Base-by-base conservation (phyloP, 1,140 invertebrate genomes). In the Zaprionus taronus region DNA sequence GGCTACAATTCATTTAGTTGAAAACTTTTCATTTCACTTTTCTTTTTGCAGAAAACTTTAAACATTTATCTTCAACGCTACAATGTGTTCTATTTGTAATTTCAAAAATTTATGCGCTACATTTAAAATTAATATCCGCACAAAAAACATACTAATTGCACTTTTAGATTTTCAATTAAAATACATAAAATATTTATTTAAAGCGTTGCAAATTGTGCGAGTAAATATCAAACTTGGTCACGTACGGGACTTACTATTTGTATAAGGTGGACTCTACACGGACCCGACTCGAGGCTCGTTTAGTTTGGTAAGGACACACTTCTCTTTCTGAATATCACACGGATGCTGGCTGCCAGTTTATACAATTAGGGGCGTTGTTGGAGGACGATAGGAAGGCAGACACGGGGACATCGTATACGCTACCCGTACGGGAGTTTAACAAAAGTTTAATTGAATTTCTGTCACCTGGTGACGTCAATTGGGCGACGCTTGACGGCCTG, bases 371-470 rank as follows among this genome's bases (percentile, higher is more conserved):
- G 1, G 31, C 31, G 31, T 9, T 11, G 31, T 34, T 9, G 14
- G 47, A 44, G 62, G 49, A 22, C 7, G 5, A 12, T 9, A 34
- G 9, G 31, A 7, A n/a, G 6, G 36, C 6, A n/a, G 5, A 34
- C 5, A 12, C 28, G 14, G 26, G 41, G 4, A 41, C 22, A 4
- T 15, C 7, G 7, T 20, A 17, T 12, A 20, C 22, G 38, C 41
- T 17, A n/a, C n/a, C 20, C 24, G 36, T 24, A 36, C 20, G 31
- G 17, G 47, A 56, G 36, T 63, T 70, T 17, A 61, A 70, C 69
- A 83, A 83, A 83, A 87, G 80, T 84, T 87, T 84, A 87, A 87
- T 89, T 89, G 81, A 87, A 84, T 89, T 79, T 87, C 41, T 67
- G 63, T 79, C 71, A 81, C 74, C 84, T 70, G 53, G 31, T 73